Evolutionary conservation across 2,113 vertebrate species (phyloP), one percentile per base, ranked within the genome.

Genomic region (Cranoglanis bouderius): DNA sequence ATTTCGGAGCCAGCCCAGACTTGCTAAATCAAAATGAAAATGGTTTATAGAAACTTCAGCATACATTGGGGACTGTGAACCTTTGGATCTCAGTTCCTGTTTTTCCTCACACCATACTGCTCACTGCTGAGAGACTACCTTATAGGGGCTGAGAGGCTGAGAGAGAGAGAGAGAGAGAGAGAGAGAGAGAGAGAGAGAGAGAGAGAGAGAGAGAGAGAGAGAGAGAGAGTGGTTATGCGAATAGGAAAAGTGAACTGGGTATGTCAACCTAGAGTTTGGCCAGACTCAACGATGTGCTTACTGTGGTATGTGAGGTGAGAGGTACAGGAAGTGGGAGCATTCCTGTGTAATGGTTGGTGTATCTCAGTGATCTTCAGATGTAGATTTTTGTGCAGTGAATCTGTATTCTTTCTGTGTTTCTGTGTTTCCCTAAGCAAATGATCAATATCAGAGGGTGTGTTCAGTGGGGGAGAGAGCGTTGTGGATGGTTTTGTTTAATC

Each of bases 91-190:
- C 57, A 51, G 88, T 85, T 89, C 88, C 90, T 91, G 90, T 89
- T 85, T 70, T 85, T 91, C 87, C 91, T 94, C 88, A 90, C 13
- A 51, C 61, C 32, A 61, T 84, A 21, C 55, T 87, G 43, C 70
- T 61, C n/a, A 32, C 9, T 82, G 51, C 88, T 13, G n/a, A n/a
- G n/a, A n/a, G n/a, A n/a, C 88, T 88, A 91, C 92, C 93, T 92
- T 93, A 91, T 87, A 63, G 89, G 91, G 90, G 82, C 70, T 89
- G 85, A 59, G 82, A 77, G 65, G 80, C n/a, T 84, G 75, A 85
- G 46, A 88, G 46, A 61, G 57, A 81, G 13, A 78, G 57, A 85
- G 83, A 49, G 49, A 65, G 24, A 53, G 72, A n/a, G 16, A 19
- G 63, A 83, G 84, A 86, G 88, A 92, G 75, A 86, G 85, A 78